phyloP scores from a whole-genome alignment of 2,888 invertebrate species.

The Aleiodes leptofemur region DNA sequence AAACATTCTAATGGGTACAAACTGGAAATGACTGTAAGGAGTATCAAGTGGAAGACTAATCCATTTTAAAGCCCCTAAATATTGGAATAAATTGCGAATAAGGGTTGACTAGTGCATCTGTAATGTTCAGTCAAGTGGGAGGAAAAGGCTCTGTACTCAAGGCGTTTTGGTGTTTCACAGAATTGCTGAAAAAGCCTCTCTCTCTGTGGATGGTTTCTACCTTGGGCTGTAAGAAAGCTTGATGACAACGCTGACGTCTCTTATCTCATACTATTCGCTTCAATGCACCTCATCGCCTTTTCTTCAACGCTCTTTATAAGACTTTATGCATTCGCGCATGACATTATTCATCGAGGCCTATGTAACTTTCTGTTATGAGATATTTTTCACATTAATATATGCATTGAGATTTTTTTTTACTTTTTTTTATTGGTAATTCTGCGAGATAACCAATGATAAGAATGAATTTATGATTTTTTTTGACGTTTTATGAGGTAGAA shows the following conservation, averaged over 20 bases:
- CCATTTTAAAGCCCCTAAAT: constrained; percentile 63
- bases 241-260: constrained; percentile 26
- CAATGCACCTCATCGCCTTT: constrained; percentile 20
- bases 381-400: not conserved
- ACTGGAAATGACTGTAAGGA: not conserved
- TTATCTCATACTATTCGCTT: constrained; percentile 29
- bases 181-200: constrained; percentile 21
- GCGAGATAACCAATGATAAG: too few species aligned
- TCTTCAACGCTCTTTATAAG: constrained; percentile 8
- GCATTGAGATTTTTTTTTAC: too few species aligned
- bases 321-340: constrained; percentile 35
- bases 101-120: constrained; percentile 5
- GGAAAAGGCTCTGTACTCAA: constrained; percentile 3
- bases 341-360: constrained; percentile 18
- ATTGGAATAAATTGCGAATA: constrained; percentile 71
- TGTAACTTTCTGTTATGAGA: constrained; percentile 10
- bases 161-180: constrained; percentile 22
- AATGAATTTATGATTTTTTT: too few species aligned
- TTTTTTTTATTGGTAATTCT: too few species aligned
- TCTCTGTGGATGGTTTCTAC: not conserved
- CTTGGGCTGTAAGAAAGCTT: not conserved
- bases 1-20: not conserved
- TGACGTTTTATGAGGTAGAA: too few species aligned
- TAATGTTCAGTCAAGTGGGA: not conserved
- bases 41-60: constrained; percentile 28